These are phyloP conservation scores for Rhingia campestris DNA, from an alignment of 2,888 invertebrate genomes.

Conservation along the genomic window DNA sequence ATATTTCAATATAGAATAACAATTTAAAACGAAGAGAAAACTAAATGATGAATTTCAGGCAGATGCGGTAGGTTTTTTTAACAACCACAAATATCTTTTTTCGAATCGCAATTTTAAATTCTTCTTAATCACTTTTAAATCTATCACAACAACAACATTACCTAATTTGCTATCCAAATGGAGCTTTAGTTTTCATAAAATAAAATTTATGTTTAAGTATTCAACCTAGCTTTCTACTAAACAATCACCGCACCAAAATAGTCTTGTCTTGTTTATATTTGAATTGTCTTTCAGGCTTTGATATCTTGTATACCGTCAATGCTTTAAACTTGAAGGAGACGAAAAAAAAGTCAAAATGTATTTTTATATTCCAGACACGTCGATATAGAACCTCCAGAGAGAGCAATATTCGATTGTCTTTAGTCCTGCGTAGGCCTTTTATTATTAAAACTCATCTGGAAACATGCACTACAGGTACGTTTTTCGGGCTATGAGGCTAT, in stretches of 20 bases:
- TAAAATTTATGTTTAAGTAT: background rate
- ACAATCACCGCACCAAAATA: background rate
- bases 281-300: background rate
- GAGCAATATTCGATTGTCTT: background rate
- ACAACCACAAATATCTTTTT: too few species aligned
- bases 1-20: too few species aligned
- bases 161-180: too few species aligned
- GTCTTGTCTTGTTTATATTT: background rate
- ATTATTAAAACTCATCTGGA: conserved; percentile 16
- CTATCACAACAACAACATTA: too few species aligned
- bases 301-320: background rate
- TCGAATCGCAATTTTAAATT: too few species aligned
- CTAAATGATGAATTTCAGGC: too few species aligned
- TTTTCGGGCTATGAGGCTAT: background rate
- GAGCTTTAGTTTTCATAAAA: too few species aligned
- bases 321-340: background rate
- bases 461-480: conserved; percentile 64
- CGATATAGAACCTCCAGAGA: conserved; percentile 15
- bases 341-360: background rate
- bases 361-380: conserved; percentile 45
- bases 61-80: too few species aligned
- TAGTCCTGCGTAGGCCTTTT: conserved; percentile 22
- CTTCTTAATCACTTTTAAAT: too few species aligned
- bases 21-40: too few species aligned
- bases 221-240: background rate